phyloP scores from a whole-genome alignment of 2,797 vertebrate species.

The Sus cebifrons region DNA sequence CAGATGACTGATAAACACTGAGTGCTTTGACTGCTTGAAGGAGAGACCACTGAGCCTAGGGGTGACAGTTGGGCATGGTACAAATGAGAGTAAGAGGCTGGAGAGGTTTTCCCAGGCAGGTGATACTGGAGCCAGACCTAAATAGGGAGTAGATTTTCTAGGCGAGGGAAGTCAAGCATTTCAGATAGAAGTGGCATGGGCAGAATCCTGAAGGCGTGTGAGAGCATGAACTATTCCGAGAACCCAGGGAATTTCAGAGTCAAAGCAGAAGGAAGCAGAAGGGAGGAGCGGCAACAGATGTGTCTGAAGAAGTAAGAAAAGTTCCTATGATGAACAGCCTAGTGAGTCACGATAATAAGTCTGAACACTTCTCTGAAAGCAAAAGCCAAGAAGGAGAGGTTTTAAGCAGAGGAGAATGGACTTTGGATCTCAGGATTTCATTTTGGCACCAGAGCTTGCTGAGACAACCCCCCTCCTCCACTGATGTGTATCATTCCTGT shows the following conservation, averaged over 20 bases:
- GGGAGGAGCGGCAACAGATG: background rate
- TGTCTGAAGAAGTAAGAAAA: background rate
- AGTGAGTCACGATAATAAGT: too few species aligned
- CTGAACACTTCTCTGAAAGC: constrained; percentile 8
- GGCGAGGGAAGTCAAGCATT: background rate
- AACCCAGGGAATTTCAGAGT: background rate
- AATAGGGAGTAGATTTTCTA: background rate
- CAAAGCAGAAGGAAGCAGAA: too few species aligned
- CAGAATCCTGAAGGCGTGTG: background rate
- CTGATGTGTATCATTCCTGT: fast-evolving
- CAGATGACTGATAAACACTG: background rate
- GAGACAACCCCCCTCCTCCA: too few species aligned
- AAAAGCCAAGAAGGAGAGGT: background rate
- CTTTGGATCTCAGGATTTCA: background rate
- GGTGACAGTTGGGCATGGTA: background rate
- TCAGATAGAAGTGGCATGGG: background rate
- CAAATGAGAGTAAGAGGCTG: background rate
- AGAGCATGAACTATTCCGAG: background rate
- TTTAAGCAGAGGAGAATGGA: background rate
- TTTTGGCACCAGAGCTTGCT: background rate
- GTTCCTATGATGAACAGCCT: background rate
- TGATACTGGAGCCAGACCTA: background rate
- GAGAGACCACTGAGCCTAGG: background rate
- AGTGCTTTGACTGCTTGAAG: background rate
- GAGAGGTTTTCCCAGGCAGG: background rate